Base-by-base conservation (phyloP, 1,140 invertebrate species). In the Bactericera cockerelli region DNA sequence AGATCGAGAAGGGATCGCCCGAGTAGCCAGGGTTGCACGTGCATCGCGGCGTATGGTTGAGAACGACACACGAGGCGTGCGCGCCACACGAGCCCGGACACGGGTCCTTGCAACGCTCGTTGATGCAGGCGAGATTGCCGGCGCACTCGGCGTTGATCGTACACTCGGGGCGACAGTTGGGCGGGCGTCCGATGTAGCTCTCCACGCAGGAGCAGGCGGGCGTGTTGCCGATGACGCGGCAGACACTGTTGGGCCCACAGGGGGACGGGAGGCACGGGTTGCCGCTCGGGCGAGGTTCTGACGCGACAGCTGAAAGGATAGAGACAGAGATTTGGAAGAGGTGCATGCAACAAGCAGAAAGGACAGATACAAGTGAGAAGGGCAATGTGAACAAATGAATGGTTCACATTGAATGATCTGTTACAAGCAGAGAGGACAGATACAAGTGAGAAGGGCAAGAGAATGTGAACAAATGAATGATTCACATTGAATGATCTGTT, bases 31-130 rank as follows among this genome's bases (percentile, higher is more conserved):
- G 68, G 16, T 77, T 73, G 70, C 85, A 87, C 62, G 74, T 76
- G 66, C 86, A 89, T 13, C 78, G 79, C 2, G 85, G 81, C 25
- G 81, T 72, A 69, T 87, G 84, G 65, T 86, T 87, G 0, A 84
- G 71, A 10, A 84, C 81, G 69, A 79, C 76, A 67, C 85, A 88
- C 58, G 80, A 70, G 1, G 87, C 87, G 67, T 88, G 87, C 16
- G 82, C 75, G n/a, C 89, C 89, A 68, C 89, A 92, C 1, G 86
- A 87, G 14, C 86, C 86, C 11, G 84, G 84, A 68, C 88, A 92
- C 26, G 87, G 87, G 72, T 90, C 84, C 67, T 72, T 78, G 67
- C 87, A 92, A 63, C 79, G 81, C 70, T 88, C 83, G 64, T 84
- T 84, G 61, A 86, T 81, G 65, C 87, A 91, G 55, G 87, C 86